A percentile compares a stretch with the other conserved stretches of the same genome.
phyloP scores from a whole-genome alignment of 2,797 vertebrate species.

The Typhlichthys eigenmanni region DNA sequence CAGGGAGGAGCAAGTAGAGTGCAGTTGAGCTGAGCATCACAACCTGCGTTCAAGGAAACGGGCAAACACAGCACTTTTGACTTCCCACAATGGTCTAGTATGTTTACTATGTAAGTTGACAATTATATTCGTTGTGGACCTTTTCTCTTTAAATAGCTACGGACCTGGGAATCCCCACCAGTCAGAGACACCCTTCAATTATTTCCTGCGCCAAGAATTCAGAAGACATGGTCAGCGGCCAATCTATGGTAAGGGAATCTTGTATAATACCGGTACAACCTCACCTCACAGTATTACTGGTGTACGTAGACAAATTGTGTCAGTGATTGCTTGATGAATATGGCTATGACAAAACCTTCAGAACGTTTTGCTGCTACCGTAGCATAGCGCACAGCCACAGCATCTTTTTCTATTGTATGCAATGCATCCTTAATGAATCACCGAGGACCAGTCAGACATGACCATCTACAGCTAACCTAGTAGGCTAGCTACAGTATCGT shows the following conservation, averaged over 20 bases:
- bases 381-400: constrained; percentile 20
- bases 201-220: constrained; percentile 80
- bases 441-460: constrained; percentile 62
- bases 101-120: neutral
- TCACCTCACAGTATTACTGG: neutral
- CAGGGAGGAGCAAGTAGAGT: constrained; percentile 81
- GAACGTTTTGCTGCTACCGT: constrained; percentile 13
- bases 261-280: neutral
- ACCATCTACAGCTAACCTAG: constrained; percentile 34
- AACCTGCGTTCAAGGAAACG: constrained; percentile 76
- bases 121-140: constrained; percentile 24
- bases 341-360: neutral
- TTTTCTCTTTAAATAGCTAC: constrained; percentile 35
- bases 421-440: constrained; percentile 61
- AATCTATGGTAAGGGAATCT: constrained; percentile 71
- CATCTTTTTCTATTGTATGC: constrained; percentile 4
- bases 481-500: neutral
- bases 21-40: constrained; percentile 75
- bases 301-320: neutral
- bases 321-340: neutral
- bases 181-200: constrained; percentile 59
- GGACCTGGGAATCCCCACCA: constrained; percentile 30
- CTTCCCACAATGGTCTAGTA: constrained; percentile 42
- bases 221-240: constrained; percentile 69
- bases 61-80: constrained; percentile 69